Evolutionary conservation across 1,140 invertebrate genomes (phyloP), one percentile per base, ranked within the genome.

Genomic region (Mizuhopecten yessoensis): DNA sequence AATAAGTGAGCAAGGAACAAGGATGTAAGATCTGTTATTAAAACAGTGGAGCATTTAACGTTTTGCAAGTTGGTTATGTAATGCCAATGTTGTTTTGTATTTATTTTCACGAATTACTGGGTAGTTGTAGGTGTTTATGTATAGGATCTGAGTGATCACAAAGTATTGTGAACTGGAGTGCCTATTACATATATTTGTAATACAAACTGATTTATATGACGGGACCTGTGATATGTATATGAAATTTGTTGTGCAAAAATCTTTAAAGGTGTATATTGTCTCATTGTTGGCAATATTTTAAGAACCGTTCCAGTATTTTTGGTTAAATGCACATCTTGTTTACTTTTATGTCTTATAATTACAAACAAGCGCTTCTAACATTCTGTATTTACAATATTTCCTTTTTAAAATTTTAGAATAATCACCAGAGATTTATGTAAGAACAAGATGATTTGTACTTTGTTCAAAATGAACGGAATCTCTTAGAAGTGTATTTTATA

Each of bases 11-110:
- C n/a, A n/a, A n/a, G n/a, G n/a, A n/a, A n/a, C n/a, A n/a, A n/a
- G n/a, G n/a, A n/a, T n/a, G n/a, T n/a, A n/a, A n/a, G n/a, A n/a
- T n/a, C n/a, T n/a, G n/a, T n/a, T n/a, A n/a, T n/a, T n/a, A n/a
- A n/a, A n/a, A n/a, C n/a, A n/a, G 42, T 45, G 9, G 17, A 75
- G 17, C 57, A 75, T 75, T 17, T 17, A 75, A n/a, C 29, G 57
- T 75, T n/a, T 75, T 75, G 57, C 29, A 75, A 7, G 57, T 75
- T 75, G 42, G 17, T 45, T 45, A 0, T 75, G 57, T 75, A 75
- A n/a, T 75, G 57, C 23, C n/a, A 75, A 75, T 75, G 57, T 75
- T 75, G 57, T 75, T 75, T 75, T 75, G n/a, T 75, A 75, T 75
- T 3, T 75, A 17, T 75, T 75, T 17, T 0, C n/a, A 29, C 9